Conservation (phyloP, 2,888 invertebrate species). For the Deroplatys truncata region DNA sequence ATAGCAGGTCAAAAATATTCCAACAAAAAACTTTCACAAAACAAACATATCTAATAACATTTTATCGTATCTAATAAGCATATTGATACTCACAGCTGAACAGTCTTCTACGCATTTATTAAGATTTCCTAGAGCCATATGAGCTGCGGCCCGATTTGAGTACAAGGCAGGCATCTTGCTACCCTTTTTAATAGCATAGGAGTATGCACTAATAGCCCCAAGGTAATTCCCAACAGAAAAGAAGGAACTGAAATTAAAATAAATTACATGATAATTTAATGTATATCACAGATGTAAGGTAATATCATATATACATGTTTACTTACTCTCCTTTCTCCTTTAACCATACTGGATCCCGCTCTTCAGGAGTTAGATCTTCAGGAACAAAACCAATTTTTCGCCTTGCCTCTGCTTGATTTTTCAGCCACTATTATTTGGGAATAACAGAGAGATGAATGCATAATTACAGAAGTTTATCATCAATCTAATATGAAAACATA, state of each 20-base stretch:
- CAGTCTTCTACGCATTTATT: conserved; percentile 62
- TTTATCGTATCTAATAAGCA: neutral
- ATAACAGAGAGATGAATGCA: neutral
- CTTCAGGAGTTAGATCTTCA: conserved; percentile 71
- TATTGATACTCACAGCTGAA: conserved; percentile 20
- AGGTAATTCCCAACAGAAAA: conserved; percentile 69
- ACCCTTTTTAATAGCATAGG: conserved; percentile 70
- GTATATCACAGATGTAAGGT: neutral
- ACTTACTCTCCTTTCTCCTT: conserved; percentile 72
- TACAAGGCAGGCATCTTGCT: conserved; percentile 69
- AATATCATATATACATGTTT: neutral
- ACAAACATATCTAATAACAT: too few relatives aligned
- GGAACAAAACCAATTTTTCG: conserved; percentile 64
- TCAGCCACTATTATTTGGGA: conserved; percentile 56
- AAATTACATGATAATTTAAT: neutral
- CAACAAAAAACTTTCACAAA: neutral
- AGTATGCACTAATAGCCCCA: conserved; percentile 78
- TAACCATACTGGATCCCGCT: conserved; percentile 77
- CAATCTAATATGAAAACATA: neutral
- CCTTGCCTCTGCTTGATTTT: conserved; percentile 70
- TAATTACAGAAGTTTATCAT: neutral
- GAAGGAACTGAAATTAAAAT: conserved; percentile 54
- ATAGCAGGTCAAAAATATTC: neutral
- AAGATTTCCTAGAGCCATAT: conserved; percentile 70
- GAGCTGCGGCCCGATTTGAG: conserved; percentile 74